Conservation (phyloP, 2,888 invertebrate genomes). For the Phragmatobia fuliginosa region DNA sequence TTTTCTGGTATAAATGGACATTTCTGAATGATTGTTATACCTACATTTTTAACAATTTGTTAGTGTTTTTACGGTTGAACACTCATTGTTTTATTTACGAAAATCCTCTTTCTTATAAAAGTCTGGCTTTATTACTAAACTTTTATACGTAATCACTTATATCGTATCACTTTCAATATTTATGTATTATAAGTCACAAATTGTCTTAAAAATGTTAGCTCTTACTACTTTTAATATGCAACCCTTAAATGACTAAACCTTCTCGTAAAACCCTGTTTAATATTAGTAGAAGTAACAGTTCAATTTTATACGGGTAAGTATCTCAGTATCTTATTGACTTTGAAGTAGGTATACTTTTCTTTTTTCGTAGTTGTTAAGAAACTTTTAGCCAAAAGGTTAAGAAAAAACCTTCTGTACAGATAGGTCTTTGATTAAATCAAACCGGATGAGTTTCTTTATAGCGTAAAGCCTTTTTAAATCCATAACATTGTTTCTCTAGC, state of each 20-base stretch:
- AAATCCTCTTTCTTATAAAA: not conserved
- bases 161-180: not conserved
- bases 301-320: not conserved
- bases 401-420: not conserved
- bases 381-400: not conserved
- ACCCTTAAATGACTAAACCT: not conserved
- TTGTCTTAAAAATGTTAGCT: not conserved
- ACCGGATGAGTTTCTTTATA: not conserved
- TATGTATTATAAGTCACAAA: not conserved
- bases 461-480: not conserved
- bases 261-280: not conserved
- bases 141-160: not conserved
- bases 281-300: not conserved
- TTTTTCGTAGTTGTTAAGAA: not conserved
- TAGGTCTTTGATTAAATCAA: not conserved
- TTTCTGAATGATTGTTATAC: not conserved
- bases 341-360: not conserved
- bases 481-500: not conserved
- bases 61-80: not conserved
- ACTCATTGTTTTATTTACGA: not conserved
- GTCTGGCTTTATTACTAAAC: not conserved
- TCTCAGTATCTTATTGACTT: not conserved
- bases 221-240: not conserved
- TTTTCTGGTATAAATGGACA: no score
- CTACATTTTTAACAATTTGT: not conserved